phyloP scores from a whole-genome alignment of 2,113 vertebrate genomes.

The Nematolebias whitei region DNA sequence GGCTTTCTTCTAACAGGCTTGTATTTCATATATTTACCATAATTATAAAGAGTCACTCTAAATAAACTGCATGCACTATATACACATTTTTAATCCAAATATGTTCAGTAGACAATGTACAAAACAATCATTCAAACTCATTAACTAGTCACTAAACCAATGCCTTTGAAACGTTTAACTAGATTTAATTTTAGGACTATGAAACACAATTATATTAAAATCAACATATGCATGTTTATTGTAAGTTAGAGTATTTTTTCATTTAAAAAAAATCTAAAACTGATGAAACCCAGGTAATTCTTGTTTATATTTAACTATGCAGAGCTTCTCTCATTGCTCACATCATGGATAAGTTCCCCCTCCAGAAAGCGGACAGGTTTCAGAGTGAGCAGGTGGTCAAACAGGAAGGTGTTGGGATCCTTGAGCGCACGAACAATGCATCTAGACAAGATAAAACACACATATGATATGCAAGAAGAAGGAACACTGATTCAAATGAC shows the following conservation, averaged over 20 bases:
- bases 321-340: conserved; percentile 78
- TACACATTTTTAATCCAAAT: no score
- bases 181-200: no score
- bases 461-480: background rate
- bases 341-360: conserved; percentile 97
- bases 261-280: no score
- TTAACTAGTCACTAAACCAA: background rate
- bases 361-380: conserved; percentile 98
- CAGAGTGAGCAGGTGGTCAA: conserved; percentile 96
- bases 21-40: background rate
- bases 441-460: conserved; percentile 68
- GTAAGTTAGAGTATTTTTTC: no score
- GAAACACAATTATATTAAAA: no score
- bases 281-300: no score
- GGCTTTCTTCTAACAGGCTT: background rate
- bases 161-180: no score
- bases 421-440: conserved; percentile 96
- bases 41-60: background rate
- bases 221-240: no score
- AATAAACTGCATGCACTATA: no score
- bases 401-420: conserved; percentile 94
- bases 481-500: background rate
- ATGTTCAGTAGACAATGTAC: no score
- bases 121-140: background rate
- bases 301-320: background rate